Base-by-base conservation (phyloP, 1,140 invertebrate genomes). In the Caenorhabditis inopinata region DNA sequence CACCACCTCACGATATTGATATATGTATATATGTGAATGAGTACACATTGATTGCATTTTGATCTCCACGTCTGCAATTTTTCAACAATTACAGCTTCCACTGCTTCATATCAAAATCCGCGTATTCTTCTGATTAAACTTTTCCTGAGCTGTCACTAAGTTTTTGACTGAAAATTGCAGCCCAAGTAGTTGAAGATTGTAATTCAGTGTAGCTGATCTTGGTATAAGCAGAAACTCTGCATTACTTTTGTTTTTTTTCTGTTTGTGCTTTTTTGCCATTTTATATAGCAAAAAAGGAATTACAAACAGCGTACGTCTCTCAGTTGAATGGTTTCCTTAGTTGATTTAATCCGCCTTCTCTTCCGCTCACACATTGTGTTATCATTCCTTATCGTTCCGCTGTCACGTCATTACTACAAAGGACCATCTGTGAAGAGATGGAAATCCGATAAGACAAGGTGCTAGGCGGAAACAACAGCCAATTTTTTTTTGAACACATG, bases 401-500 rank as follows among this genome's bases (percentile, higher is more conserved):
- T 58, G 32, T 38, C 32, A 68, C 4, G 32, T 18, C 25, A 21
- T 21, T 16, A 38, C n/a, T 16, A 68, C 32, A 42, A 18, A 68
- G 32, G n/a, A 38, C 32, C 32, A 38, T 42, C 11, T 68, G 58
- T 68, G 29, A 38, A 68, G 58, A 68, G 35, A 16, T 68, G 5
- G 9, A 38, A 68, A 68, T 68, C 58, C 58, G 58, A 68, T 68
- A 68, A 68, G 58, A 68, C 58, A 68, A 68, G 58, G 58, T 68
- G 58, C 58, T 68, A 68, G 58, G 38, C 32, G 32, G 58, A 42
- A 68, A 58, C 51, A 68, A 68, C 58, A 68, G 58, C 27, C 58
- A 32, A 68, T 68, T 68, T n/a, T n/a, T n/a, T n/a, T 68, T 68
- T 68, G 58, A 68, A 68, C 58, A 68, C 58, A 68, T 68, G 58